Evolutionary conservation across 2,797 vertebrate species (phyloP), one percentile per base, ranked within the genome.

Genomic region (Acanthurus lineatus): DNA sequence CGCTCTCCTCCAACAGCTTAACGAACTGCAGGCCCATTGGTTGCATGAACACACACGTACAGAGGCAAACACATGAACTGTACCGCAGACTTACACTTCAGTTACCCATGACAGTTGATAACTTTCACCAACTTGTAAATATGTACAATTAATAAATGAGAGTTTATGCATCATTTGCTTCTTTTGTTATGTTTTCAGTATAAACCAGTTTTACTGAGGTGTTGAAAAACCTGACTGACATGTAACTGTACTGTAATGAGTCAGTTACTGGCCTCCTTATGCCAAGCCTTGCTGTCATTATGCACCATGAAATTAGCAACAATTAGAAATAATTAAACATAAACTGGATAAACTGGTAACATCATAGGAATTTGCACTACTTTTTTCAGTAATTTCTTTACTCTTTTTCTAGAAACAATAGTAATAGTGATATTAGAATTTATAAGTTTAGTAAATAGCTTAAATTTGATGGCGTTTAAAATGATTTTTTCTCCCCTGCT

Each of bases 1-100:
- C 0, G 44, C 71, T 22, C 94, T 96, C 1, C 82, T 93, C 4
- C 84, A 87, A 25, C 67, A 93, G 82, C 93, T 94, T 1, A 19
- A 77, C 48, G 81, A 88, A 47, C 81, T 94, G 61, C 53, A 88
- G 57, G 40, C 65, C 52, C 59, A 35, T n/a, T 92, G 87, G 93
- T 49, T 61, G 45, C 16, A 28, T 7, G 53, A 25, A 45, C 58
- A 61, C 0, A 4, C 32, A 69, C 28, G 28, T 32, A 32, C 28
- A 32, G 28, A 32, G 28, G 28, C 28, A 32, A 32, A 32, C 28
- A 32, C 28, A 32, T 32, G 28, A 32, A 32, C 17, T 19, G 48
- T 45, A 19, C 48, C 25, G 47, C 42, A 72, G 44, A 70, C 48
- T 17, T 25, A 47, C 28, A 35, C 63, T 77, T 83, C 38, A 47